phyloP scores from a whole-genome alignment of 2,113 vertebrate genomes.

The Bujurquina vittata region DNA sequence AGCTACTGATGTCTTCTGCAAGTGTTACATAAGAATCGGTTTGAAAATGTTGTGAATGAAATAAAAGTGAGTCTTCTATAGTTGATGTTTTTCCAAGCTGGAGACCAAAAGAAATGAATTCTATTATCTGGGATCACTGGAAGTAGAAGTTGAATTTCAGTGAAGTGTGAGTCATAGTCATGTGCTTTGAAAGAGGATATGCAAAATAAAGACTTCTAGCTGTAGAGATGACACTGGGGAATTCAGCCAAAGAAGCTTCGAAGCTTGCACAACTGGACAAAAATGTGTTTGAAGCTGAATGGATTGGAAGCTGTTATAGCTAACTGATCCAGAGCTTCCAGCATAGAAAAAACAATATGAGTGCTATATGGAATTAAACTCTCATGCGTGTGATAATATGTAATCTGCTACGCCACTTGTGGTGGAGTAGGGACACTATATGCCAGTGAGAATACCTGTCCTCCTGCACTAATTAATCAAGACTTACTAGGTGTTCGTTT shows the following conservation, averaged over 20 bases:
- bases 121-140: slow-evolving; percentile 10
- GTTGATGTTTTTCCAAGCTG: too few species aligned
- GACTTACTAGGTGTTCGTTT: slow-evolving; percentile 40
- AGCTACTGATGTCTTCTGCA: too few species aligned
- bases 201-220: slow-evolving; percentile 68
- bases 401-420: slow-evolving; percentile 38
- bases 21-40: too few species aligned
- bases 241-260: slow-evolving; percentile 82
- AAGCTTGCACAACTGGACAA: slow-evolving; percentile 80
- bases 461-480: slow-evolving; percentile 36
- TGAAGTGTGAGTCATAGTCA: slow-evolving; percentile 15
- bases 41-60: too few species aligned
- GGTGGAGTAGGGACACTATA: slow-evolving; percentile 17
- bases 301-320: slow-evolving; percentile 84
- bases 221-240: slow-evolving; percentile 80
- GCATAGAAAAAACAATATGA: slow-evolving; percentile 75
- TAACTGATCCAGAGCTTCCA: slow-evolving; percentile 76
- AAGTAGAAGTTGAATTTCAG: slow-evolving; percentile 33
- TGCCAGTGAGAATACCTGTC: slow-evolving; percentile 34
- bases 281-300: slow-evolving; percentile 83
- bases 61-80: too few species aligned
- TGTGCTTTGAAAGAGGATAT: slow-evolving; percentile 41
- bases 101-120: neutral
- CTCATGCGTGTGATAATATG: slow-evolving; percentile 34
- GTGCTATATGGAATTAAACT: slow-evolving; percentile 66